Conservation (phyloP, 1,140 invertebrate species). For the Sarcophaga peregrina region DNA sequence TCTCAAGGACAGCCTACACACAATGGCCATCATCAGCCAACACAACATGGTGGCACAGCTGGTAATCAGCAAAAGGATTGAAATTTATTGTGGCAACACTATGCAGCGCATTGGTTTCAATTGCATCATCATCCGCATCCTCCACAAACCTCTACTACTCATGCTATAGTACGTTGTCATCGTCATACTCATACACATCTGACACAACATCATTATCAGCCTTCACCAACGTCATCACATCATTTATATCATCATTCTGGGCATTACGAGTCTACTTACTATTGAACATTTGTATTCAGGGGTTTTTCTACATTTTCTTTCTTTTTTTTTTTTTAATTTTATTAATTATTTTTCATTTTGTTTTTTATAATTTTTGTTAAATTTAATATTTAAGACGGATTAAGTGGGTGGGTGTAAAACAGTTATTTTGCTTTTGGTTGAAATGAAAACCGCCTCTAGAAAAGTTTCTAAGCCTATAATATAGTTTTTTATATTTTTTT, state of each 20-base stretch:
- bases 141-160: conserved; percentile 44
- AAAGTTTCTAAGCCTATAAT: too few species aligned
- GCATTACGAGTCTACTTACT: conserved; percentile 40
- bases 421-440: too few species aligned
- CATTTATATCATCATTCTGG: conserved; percentile 13
- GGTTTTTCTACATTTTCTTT: background rate
- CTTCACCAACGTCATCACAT: conserved; percentile 19
- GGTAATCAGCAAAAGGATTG: conserved; percentile 61
- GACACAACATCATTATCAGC: conserved; percentile 1
- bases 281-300: conserved; percentile 25
- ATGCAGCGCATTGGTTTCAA: conserved; percentile 63
- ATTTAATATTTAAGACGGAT: background rate
- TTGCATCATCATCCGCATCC: conserved; percentile 46
- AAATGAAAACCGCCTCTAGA: too few species aligned
- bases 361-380: conserved; percentile 15
- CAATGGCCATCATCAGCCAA: conserved; percentile 42
- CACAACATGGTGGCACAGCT: conserved; percentile 42
- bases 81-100: conserved; percentile 62
- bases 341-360: background rate
- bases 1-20: conserved; percentile 28
- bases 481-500: too few species aligned
- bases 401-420: background rate
- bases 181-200: background rate
- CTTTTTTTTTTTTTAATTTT: background rate
- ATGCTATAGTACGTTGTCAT: conserved; percentile 44